Evolutionary conservation across 2,888 invertebrate species (phyloP).

Genomic region (Macaria notata): DNA sequence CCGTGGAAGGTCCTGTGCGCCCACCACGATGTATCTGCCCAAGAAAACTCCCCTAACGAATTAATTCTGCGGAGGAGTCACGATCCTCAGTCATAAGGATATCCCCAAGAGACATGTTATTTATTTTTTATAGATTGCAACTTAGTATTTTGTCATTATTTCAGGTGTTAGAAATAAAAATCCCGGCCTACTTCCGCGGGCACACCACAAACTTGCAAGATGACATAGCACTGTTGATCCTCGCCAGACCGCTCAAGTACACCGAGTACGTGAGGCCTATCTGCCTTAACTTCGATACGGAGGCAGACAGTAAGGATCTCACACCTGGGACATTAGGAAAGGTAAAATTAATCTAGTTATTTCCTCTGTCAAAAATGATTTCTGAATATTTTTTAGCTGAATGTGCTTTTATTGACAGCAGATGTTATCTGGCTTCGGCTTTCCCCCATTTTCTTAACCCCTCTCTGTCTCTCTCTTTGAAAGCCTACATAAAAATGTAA

Average conservation of each 20-base stretch:
- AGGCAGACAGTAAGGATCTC: slow-evolving; percentile 27
- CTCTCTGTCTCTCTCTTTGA: too few species aligned
- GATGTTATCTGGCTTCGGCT: not conserved
- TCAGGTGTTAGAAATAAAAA: not conserved
- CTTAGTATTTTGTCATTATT: not conserved
- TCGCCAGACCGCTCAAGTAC: slow-evolving; percentile 51
- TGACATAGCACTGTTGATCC: not conserved
- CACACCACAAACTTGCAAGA: not conserved
- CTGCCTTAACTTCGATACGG: slow-evolving; percentile 64
- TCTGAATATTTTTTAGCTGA: not conserved
- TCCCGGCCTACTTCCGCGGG: not conserved
- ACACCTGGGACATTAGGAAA: slow-evolving; percentile 24
- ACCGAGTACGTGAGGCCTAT: slow-evolving; percentile 70
- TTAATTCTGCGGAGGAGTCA: too few species aligned
- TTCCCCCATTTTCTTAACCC: not conserved
- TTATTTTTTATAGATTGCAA: not conserved
- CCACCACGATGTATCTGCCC: too few species aligned
- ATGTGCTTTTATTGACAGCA: not conserved
- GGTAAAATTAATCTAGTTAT: slow-evolving; percentile 11
- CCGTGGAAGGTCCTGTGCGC: too few species aligned
- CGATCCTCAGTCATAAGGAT: too few species aligned
- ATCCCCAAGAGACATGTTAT: not conserved
- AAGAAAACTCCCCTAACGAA: too few species aligned
- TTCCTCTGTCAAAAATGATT: not conserved
- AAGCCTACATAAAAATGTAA: not conserved